Evolutionary conservation across 2,113 vertebrate genomes (phyloP), one percentile per base, ranked within the genome.

Genomic region (Athene noctua): DNA sequence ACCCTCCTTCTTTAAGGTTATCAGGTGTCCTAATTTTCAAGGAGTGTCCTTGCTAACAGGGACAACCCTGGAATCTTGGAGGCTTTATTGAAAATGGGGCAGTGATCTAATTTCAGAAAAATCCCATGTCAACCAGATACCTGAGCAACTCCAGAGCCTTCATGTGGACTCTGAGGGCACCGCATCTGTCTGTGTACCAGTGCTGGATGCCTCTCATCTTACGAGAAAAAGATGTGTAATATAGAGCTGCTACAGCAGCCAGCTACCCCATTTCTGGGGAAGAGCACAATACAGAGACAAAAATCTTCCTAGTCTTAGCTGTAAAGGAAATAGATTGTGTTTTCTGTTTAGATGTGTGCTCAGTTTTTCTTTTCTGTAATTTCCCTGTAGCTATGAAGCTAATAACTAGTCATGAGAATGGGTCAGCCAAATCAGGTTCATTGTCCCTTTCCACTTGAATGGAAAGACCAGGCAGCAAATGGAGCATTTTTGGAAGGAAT

Each of bases 1-100:
- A 93, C 71, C 94, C 92, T 97, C 94, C 86, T 95, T 94, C 95
- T 92, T 87, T 97, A 94, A 94, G 94, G 95, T 96, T 89, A 90
- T 72, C 84, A 0, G 49, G 27, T 95, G 94, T 88, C 96, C 97
- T 95, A 46, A 6, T 97, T 97, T 92, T 95, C 95, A 95, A 96
- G 91, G 95, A 91, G 87, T 91, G 66, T 86, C 89, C 91, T 97
- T 61, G 84, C 91, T 97, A 96, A 94, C 86, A 94, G 91, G 91
- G 95, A 87, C 94, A 88, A 62, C 86, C 78, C 94, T 89, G 91
- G 89, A 15, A 70, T 96, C 58, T 73, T 87, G 71, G 55, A 95
- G 94, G 91, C 84, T 91, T 44, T 85, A 2, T 5, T 78, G 94
- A 88, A 97, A 97, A 97, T 85, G 94, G 97, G 87, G 74, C 96